These are phyloP conservation scores for Pseudopleuronectes americanus DNA, from an alignment of 2,797 vertebrate genomes.

Conservation along the genomic window DNA sequence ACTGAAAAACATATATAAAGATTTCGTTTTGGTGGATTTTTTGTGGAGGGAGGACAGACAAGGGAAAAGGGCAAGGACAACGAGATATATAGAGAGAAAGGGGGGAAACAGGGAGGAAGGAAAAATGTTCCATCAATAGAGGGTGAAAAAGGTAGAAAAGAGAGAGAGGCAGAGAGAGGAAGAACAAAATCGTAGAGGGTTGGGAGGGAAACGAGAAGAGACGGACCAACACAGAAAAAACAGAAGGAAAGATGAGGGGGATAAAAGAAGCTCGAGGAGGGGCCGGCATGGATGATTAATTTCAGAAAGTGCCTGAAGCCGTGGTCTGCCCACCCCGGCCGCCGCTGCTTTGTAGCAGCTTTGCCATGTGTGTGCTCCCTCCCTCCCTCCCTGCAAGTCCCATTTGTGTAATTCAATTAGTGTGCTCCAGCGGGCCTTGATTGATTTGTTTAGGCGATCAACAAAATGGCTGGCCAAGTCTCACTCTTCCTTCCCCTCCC, in stretches of 20 bases:
- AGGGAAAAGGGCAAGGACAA: neutral
- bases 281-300: slow-evolving; percentile 77
- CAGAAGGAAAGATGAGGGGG: slow-evolving; percentile 58
- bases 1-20: neutral
- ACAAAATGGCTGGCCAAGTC: slow-evolving; percentile 76
- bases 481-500: slow-evolving; percentile 55
- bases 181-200: slow-evolving; percentile 5
- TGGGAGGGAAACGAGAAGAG: slow-evolving; percentile 30
- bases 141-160: neutral
- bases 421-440: slow-evolving; percentile 75
- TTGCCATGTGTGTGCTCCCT: slow-evolving; percentile 60
- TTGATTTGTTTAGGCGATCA: slow-evolving; percentile 84
- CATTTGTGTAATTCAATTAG: slow-evolving; percentile 86
- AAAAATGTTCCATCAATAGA: slow-evolving; percentile 2
- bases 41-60: neutral
- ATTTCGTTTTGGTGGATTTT: neutral
- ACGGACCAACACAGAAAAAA: slow-evolving; percentile 47
- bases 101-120: neutral
- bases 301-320: slow-evolving; percentile 76
- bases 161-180: slow-evolving; percentile 7
- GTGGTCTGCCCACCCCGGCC: slow-evolving; percentile 66
- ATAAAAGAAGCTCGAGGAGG: slow-evolving; percentile 62
- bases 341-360: slow-evolving; percentile 67
- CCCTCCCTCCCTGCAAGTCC: slow-evolving; percentile 43
- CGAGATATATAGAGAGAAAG: neutral